Percentiles rank a stretch among this genome's conserved stretches.
Evolutionary conservation across 1,140 invertebrate genomes (phyloP).

Genomic region (Dendrolimus kikuchii): DNA sequence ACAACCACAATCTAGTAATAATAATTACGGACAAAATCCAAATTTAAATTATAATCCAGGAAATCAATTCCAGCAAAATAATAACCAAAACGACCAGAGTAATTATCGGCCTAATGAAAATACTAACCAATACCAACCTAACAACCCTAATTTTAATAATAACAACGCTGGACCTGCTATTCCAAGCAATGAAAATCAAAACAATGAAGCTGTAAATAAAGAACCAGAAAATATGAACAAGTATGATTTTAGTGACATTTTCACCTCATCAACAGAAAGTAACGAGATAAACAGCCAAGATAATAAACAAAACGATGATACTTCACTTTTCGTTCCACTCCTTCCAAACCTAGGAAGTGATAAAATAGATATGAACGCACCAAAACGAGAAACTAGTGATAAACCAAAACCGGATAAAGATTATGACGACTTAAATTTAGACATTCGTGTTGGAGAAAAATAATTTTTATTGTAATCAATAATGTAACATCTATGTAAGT

Average conservation of each 20-base stretch:
- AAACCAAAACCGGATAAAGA: slow-evolving; percentile 20
- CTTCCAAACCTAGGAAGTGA: slow-evolving; percentile 25
- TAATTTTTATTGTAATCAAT: slow-evolving; percentile 7
- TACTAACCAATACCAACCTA: not conserved
- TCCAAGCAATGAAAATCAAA: slow-evolving; percentile 1
- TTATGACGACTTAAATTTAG: slow-evolving; percentile 37
- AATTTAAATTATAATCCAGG: slow-evolving; percentile 4
- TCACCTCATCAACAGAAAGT: slow-evolving; percentile 1
- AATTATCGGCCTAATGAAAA: not conserved
- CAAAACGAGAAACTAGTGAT: slow-evolving; percentile 40
- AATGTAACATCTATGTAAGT: not conserved
- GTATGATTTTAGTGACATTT: not conserved
- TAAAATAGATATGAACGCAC: slow-evolving; percentile 24
- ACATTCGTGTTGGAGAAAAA: slow-evolving; percentile 35
- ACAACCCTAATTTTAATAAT: slow-evolving; percentile 5
- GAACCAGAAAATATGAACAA: slow-evolving; percentile 6
- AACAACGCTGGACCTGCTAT: not conserved
- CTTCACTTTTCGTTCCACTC: slow-evolving; percentile 28
- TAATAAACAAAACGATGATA: slow-evolving; percentile 18
- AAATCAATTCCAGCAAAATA: slow-evolving; percentile 7
- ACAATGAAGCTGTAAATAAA: not conserved
- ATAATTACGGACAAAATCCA: not conserved
- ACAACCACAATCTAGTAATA: not conserved
- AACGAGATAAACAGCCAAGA: slow-evolving; percentile 11
- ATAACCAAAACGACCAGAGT: slow-evolving; percentile 1